phyloP scores from a whole-genome alignment of 2,888 invertebrate species.

The Hypercompe scribonia region DNA sequence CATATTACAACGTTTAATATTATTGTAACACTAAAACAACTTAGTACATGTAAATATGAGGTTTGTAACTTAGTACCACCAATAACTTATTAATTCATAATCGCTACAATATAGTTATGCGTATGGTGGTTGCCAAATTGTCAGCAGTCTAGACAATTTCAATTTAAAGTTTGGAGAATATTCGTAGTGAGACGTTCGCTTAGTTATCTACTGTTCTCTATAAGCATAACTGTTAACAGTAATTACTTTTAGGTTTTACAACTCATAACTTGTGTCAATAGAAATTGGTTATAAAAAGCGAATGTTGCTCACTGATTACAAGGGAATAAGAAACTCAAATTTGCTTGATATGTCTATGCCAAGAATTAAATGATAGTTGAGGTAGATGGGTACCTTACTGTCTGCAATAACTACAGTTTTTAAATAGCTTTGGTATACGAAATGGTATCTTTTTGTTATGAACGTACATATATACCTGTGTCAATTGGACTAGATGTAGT shows the following conservation, averaged over 20 bases:
- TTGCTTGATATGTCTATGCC: too few relatives aligned
- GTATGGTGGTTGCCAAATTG: conserved; percentile 5
- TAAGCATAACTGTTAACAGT: too few relatives aligned
- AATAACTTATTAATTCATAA: not conserved
- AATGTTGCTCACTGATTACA: too few relatives aligned
- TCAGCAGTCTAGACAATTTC: conserved; percentile 17
- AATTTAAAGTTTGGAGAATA: conserved; percentile 12
- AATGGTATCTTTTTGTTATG: too few relatives aligned
- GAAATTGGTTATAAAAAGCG: not conserved
- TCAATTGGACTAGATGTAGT: too few relatives aligned
- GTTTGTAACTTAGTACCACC: not conserved
- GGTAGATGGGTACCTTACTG: too few relatives aligned
- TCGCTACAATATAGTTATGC: not conserved
- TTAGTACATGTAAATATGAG: not conserved
- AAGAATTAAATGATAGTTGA: too few relatives aligned
- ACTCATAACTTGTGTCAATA: not conserved
- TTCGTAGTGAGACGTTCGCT: not conserved
- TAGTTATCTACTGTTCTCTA: not conserved
- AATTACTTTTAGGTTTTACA: not conserved
- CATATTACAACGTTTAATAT: not conserved
- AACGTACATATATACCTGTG: too few relatives aligned
- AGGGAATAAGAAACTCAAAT: too few relatives aligned
- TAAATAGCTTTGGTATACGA: too few relatives aligned
- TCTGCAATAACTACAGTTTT: too few relatives aligned
- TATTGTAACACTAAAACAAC: not conserved